Evolutionary conservation across 2,797 vertebrate genomes (phyloP), one percentile per base, ranked within the genome.

Genomic region (Champsocephalus gunnari): DNA sequence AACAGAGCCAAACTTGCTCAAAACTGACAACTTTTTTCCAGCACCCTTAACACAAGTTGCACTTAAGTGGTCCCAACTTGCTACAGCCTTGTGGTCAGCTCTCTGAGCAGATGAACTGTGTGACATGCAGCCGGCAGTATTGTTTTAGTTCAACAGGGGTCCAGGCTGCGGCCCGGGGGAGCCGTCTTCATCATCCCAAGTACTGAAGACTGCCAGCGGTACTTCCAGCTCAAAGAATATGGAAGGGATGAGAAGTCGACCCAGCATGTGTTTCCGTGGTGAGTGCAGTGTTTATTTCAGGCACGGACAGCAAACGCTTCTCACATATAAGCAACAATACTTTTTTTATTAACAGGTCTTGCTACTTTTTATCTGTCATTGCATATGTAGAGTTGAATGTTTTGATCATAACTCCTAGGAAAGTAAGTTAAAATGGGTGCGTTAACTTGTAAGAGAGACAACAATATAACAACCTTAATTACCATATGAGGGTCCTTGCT

Each of bases 41-140:
- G 12, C 16, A 17, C 48, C 2, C 48, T 73, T 21, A 51, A 45
- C 34, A 28, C 47, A 55, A 21, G 48, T 24, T 74, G 13, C 62
- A 56, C 2, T 16, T 28, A 55, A 59, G 16, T 45, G 47, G 34
- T 73, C 28, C 21, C 45, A 24, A 62, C 55, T 56, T 32, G 56
- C 62, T 11, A 41, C 70, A 3, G 77, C 66, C 55, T 82, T 71
- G 64, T 74, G 75, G 70, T 77, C 71, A 77, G 64, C 75, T 75
- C 67, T 81, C 74, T 67, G 34, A 80, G 38, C 41, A 58, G 79
- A 81, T 80, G 79, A 87, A 75, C 80, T 82, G 56, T 75, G 77
- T 84, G 77, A 87, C 87, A 80, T 74, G 55, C 71, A 79, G 73
- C 75, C 12, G 73, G 75, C 57, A 72, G 73, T 64, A 69, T 76